phyloP scores from a whole-genome alignment of 2,888 invertebrate genomes.

The Hemithea aestivaria region DNA sequence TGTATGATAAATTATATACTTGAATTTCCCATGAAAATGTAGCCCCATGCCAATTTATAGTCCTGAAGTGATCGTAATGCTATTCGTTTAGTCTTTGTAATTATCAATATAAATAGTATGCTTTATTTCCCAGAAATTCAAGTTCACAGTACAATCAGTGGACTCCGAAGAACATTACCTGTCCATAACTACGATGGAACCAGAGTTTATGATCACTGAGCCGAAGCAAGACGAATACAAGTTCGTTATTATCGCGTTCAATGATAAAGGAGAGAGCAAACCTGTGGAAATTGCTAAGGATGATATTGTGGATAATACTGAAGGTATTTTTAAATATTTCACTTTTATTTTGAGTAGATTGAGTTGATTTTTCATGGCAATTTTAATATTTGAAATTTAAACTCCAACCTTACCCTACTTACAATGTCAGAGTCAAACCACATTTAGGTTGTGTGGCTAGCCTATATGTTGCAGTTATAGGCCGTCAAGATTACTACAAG shows the following conservation, averaged over 20 bases:
- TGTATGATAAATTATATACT: too few species aligned
- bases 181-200: conserved; percentile 61
- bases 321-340: conserved; percentile 33
- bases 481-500: too few species aligned
- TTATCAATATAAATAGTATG: neutral
- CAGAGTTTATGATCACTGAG: conserved; percentile 59
- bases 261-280: conserved; percentile 65
- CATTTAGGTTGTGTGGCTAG: too few species aligned
- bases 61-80: too few species aligned
- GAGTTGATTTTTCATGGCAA: too few species aligned
- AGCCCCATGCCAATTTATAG: too few species aligned
- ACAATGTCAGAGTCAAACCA: too few species aligned
- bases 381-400: too few species aligned
- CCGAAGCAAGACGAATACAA: conserved; percentile 54
- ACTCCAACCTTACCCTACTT: too few species aligned
- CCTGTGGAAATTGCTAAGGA: conserved; percentile 54
- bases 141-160: conserved; percentile 48
- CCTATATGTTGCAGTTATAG: too few species aligned
- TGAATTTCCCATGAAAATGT: too few species aligned
- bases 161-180: conserved; percentile 47
- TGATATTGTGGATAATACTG: conserved; percentile 44
- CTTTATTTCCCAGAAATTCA: conserved; percentile 53
- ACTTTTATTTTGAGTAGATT: conserved; percentile 19
- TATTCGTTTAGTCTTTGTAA: too few species aligned
- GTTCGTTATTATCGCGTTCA: conserved; percentile 57